Conservation (phyloP, 2,797 vertebrate genomes). For the Babyrousa celebensis region DNA sequence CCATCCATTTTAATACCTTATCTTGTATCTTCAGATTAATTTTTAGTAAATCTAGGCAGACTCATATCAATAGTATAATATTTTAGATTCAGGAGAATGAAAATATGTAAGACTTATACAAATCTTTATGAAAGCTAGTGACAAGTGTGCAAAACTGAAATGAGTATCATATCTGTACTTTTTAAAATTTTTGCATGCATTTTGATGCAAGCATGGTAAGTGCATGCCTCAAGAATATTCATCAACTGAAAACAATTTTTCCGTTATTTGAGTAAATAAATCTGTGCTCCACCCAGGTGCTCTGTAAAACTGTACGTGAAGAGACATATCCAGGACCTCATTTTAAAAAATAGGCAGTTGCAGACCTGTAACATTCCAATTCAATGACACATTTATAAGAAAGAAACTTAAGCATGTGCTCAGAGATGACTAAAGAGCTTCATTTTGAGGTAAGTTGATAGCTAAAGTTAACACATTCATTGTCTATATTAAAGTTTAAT, state of each 20-base stretch:
- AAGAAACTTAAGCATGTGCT: neutral
- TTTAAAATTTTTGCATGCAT: neutral
- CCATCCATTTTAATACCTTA: neutral
- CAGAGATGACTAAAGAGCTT: neutral
- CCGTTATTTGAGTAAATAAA: neutral
- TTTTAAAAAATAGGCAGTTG: neutral
- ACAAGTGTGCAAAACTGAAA: neutral
- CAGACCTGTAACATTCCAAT: neutral
- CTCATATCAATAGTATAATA: neutral
- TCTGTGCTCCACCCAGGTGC: neutral
- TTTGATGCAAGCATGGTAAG: neutral
- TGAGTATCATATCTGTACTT: neutral
- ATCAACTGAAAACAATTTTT: neutral
- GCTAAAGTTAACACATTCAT: neutral
- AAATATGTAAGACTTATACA: neutral
- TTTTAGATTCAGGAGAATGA: neutral
- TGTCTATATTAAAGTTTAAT: neutral
- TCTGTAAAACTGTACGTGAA: constrained; percentile 5
- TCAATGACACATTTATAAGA: neutral
- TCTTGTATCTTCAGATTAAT: neutral
- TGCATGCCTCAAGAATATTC: neutral
- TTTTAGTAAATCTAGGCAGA: neutral
- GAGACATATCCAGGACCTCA: neutral
- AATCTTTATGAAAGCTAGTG: neutral
- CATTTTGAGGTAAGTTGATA: neutral